phyloP scores from a whole-genome alignment of 1,140 invertebrate genomes.

The Pemphigus obesinymphae region DNA sequence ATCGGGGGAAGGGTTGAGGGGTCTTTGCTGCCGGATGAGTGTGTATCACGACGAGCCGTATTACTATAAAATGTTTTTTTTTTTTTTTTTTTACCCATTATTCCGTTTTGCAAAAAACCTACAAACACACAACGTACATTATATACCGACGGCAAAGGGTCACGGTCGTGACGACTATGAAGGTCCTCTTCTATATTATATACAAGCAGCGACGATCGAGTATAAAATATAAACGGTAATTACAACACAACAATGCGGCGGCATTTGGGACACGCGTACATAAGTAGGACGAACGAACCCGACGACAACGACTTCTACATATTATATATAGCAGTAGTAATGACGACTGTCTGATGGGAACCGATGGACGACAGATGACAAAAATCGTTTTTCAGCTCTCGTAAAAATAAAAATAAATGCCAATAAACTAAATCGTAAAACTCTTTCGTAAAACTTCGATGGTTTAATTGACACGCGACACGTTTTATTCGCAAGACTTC shows the following conservation, averaged over 20 bases:
- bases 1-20: neutral
- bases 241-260: slow-evolving; percentile 9
- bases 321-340: no score
- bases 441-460: no score
- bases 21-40: neutral
- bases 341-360: no score
- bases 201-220: neutral
- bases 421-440: no score
- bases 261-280: slow-evolving; percentile 14
- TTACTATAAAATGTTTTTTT: neutral
- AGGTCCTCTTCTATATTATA: neutral
- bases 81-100: neutral
- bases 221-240: slow-evolving; percentile 18
- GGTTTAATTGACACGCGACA: no score
- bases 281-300: slow-evolving; percentile 34
- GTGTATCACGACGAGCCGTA: neutral
- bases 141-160: neutral
- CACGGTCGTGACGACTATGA: slow-evolving; percentile 6
- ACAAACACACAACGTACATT: neutral
- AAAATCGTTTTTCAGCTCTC: no score
- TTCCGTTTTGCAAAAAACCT: slow-evolving; percentile 17
- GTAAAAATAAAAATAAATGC: no score
- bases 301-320: no score
- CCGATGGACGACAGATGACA: no score
- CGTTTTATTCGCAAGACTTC: no score